Percentiles rank a stretch among this genome's conserved stretches.
Evolutionary conservation across 2,797 vertebrate species (phyloP).

Genomic region (Ibycter americanus): DNA sequence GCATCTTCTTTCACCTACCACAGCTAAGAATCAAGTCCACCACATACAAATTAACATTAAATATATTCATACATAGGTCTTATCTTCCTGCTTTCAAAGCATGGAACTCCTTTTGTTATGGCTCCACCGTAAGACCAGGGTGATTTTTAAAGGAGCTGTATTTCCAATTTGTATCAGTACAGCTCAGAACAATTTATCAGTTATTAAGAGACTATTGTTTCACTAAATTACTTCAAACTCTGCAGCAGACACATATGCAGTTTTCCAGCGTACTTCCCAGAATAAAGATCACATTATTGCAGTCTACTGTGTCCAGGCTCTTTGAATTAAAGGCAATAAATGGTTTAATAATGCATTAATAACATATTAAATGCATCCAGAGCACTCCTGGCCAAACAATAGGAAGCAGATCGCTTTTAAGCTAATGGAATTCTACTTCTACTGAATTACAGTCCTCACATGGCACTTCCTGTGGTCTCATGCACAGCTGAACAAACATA

Average conservation of each 20-base stretch:
- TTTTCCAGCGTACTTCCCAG: background rate
- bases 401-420: background rate
- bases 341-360: background rate
- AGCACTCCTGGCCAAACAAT: background rate
- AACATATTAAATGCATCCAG: background rate
- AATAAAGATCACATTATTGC: background rate
- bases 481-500: background rate
- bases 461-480: accelerated
- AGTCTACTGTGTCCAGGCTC: background rate
- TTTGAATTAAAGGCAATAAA: background rate
- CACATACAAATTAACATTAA: background rate
- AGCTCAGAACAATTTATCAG: background rate
- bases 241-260: background rate
- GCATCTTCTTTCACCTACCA: background rate
- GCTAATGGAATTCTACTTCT: background rate
- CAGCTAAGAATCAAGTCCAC: background rate
- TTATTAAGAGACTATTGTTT: background rate
- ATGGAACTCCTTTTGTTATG: background rate
- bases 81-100: background rate
- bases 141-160: background rate
- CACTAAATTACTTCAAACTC: background rate
- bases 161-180: background rate
- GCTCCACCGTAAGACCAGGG: background rate
- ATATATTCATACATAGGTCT: background rate
- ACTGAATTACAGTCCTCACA: background rate